Percentiles rank a stretch among this genome's conserved stretches.
Conservation (phyloP, 2,888 invertebrate species). For the Anthophora plumipes region DNA sequence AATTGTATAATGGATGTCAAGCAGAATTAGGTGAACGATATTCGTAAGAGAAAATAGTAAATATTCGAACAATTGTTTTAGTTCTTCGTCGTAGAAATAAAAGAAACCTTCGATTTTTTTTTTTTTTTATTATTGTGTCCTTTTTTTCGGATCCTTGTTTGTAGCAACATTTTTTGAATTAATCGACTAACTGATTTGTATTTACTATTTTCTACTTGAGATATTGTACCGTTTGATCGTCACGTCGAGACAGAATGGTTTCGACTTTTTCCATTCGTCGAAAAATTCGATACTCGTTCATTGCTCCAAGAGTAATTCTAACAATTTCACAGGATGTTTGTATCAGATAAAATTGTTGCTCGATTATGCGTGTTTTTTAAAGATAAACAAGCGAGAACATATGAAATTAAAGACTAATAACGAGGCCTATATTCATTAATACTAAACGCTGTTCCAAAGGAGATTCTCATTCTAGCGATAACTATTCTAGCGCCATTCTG, state of each 20-base stretch:
- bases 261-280: background rate
- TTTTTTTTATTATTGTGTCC: slow-evolving; percentile 10
- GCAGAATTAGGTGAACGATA: slow-evolving; percentile 28
- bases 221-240: slow-evolving; percentile 1
- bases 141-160: background rate
- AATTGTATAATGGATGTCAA: slow-evolving; percentile 30
- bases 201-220: slow-evolving; percentile 52
- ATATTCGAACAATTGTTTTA: slow-evolving; percentile 22
- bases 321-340: slow-evolving; percentile 1
- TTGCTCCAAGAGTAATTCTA: background rate
- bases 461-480: background rate
- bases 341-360: background rate
- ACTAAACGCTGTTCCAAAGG: background rate
- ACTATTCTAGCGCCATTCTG: slow-evolving; percentile 4
- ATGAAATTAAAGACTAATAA: slow-evolving; percentile 4
- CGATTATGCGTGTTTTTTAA: background rate
- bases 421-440: slow-evolving; percentile 8
- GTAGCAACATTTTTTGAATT: background rate
- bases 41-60: slow-evolving; percentile 36
- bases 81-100: slow-evolving; percentile 18
- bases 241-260: slow-evolving; percentile 18
- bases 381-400: background rate
- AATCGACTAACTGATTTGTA: slow-evolving; percentile 6
- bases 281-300: background rate
- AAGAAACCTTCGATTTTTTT: too few species aligned